These are phyloP conservation scores for Noctua janthe DNA, from an alignment of 2,888 invertebrate genomes.

Conservation along the genomic window DNA sequence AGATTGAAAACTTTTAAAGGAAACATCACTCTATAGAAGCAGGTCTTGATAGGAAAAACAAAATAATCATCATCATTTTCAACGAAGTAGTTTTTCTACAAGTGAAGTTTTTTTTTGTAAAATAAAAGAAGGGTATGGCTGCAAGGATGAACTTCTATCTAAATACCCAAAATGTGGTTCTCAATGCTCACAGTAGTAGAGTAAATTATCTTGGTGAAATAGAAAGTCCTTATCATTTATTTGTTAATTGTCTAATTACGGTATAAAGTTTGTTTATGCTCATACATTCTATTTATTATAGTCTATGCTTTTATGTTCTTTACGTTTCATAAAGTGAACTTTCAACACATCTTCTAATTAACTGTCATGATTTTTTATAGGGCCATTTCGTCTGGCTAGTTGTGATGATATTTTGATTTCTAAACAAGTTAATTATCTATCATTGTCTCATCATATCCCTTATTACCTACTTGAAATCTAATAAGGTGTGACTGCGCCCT, in stretches of 20 bases:
- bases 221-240: background rate
- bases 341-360: background rate
- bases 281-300: background rate
- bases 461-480: conserved; percentile 4
- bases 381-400: conserved; percentile 4
- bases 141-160: background rate
- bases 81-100: background rate
- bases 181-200: background rate
- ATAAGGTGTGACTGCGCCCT: conserved; percentile 18
- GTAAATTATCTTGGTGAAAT: background rate
- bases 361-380: conserved; percentile 3
- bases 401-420: conserved; percentile 30
- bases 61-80: background rate
- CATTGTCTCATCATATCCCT: conserved; percentile 15
- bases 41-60: background rate
- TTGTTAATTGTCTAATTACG: background rate
- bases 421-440: conserved; percentile 26
- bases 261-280: background rate
- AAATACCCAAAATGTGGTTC: background rate
- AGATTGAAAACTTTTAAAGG: background rate
- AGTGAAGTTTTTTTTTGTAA: background rate
- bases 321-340: background rate
- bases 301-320: background rate
- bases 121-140: background rate
- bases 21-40: background rate